A percentile compares a stretch with the other conserved stretches of the same genome.
phyloP scores from a whole-genome alignment of 2,888 invertebrate species.

The Griposia aprilina region DNA sequence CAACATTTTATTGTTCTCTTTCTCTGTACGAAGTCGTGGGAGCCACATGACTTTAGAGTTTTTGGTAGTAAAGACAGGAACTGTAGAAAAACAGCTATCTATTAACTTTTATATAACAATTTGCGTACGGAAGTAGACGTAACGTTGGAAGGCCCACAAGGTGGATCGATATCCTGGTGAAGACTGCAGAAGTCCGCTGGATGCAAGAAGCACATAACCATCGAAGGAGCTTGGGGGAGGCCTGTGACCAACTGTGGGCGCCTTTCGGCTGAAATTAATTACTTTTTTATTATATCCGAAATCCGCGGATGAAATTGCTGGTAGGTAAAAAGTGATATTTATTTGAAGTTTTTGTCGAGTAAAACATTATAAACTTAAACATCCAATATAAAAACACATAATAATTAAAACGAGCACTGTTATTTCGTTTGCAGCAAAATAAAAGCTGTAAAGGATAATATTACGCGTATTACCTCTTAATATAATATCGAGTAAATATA shows the following conservation, averaged over 20 bases:
- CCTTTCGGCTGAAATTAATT: too few species aligned
- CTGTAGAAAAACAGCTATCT: neutral
- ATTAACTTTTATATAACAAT: neutral
- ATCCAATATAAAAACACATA: neutral
- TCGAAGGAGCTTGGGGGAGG: too few species aligned
- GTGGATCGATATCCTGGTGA: too few species aligned
- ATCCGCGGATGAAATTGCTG: too few species aligned
- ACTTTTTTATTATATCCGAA: too few species aligned
- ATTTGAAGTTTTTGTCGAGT: too few species aligned
- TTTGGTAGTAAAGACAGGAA: neutral
- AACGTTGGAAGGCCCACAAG: too few species aligned
- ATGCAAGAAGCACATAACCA: too few species aligned
- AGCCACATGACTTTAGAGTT: neutral
- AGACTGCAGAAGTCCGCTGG: too few species aligned
- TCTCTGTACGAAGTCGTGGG: neutral
- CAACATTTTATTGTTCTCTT: neutral
- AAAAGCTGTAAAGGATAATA: constrained; percentile 5
- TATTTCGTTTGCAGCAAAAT: neutral
- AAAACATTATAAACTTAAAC: neutral
- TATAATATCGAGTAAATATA: constrained; percentile 11
- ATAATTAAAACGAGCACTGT: constrained; percentile 3
- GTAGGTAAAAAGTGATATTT: too few species aligned
- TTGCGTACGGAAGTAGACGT: neutral
- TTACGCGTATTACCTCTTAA: constrained; percentile 9
- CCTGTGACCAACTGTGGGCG: too few species aligned